A percentile compares a stretch with the other conserved stretches of the same genome.
Evolutionary conservation across 2,113 vertebrate genomes (phyloP).

Genomic region (Ammospiza caudacuta): DNA sequence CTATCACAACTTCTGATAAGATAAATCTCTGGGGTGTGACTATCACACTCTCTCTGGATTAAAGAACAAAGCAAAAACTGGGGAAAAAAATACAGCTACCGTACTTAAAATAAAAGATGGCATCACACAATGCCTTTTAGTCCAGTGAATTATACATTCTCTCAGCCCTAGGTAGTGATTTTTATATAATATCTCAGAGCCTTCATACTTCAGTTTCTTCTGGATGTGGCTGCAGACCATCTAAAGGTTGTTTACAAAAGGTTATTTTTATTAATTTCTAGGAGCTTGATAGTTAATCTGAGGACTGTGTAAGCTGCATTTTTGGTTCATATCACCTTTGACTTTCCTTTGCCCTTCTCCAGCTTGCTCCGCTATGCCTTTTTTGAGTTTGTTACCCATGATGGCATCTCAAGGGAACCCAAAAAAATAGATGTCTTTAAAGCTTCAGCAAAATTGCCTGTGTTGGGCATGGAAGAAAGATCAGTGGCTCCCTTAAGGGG

Average conservation of each 20-base stretch:
- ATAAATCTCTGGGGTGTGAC: neutral
- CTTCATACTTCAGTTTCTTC: neutral
- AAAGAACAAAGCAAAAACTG: neutral
- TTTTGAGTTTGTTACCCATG: neutral
- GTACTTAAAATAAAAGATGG: slow-evolving; percentile 14
- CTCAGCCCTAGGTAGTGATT: neutral
- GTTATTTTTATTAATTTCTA: neutral
- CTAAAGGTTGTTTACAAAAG: neutral
- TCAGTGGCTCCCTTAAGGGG: neutral
- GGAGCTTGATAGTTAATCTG: neutral
- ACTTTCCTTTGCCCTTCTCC: neutral
- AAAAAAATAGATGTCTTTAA: neutral
- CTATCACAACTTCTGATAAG: neutral
- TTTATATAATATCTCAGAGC: neutral
- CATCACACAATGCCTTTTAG: neutral
- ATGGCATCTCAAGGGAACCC: neutral
- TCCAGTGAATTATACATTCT: neutral
- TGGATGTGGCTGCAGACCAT: neutral
- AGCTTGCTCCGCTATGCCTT: neutral
- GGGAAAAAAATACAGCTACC: neutral
- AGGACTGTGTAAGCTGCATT: neutral
- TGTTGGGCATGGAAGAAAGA: neutral
- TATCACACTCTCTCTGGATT: neutral
- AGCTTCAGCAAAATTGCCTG: neutral
- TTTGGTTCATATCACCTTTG: neutral